Evolutionary conservation across 2,797 vertebrate genomes (phyloP), one percentile per base, ranked within the genome.

Genomic region (Muscicapa comitata): DNA sequence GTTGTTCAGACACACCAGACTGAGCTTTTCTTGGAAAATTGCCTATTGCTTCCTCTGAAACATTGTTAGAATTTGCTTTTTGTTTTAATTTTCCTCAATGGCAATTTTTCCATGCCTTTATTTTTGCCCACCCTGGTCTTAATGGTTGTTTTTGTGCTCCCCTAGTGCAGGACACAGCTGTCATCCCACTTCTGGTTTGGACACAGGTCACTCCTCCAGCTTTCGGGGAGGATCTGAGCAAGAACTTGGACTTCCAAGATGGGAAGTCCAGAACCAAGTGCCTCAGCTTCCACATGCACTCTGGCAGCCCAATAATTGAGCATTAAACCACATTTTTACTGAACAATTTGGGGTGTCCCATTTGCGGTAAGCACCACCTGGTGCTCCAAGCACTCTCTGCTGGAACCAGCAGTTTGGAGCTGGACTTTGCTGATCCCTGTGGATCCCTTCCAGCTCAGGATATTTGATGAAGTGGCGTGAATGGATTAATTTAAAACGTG

Each of bases 361-460:
- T 43, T 87, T 31, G 35, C 25, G 25, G 37, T 15, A 24, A 62
- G 31, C 43, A 20, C 33, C 12, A 61, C 9, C 7, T 76, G 43
- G 10, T 57, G 43, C 70, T 51, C 29, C 25, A 54, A 63, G 18
- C 13, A 5, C 75, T 79, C 82, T 55, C 37, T 65, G 47, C 50
- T 67, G 73, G 76, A 61, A 71, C 48, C 11, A 12, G 42, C 1
- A 28, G 9, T 28, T 73, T 19, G 37, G 72, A 65, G 51, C 33
- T 35, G 51, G 51, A n/a, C 79, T 65, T 51, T 58, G 65, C 72
- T 65, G 65, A 40, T 90, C 72, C 45, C 21, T 6, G 38, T 90
- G 87, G 72, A 65, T 83, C 72, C 38, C n/a, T 65, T 58, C 87
- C 87, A 83, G 1, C 45, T 77, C 72, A 53, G 79, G 72, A 77